Evolutionary conservation across 2,888 invertebrate genomes (phyloP), one percentile per base, ranked within the genome.

Genomic region (Toxonevra muliebris): DNA sequence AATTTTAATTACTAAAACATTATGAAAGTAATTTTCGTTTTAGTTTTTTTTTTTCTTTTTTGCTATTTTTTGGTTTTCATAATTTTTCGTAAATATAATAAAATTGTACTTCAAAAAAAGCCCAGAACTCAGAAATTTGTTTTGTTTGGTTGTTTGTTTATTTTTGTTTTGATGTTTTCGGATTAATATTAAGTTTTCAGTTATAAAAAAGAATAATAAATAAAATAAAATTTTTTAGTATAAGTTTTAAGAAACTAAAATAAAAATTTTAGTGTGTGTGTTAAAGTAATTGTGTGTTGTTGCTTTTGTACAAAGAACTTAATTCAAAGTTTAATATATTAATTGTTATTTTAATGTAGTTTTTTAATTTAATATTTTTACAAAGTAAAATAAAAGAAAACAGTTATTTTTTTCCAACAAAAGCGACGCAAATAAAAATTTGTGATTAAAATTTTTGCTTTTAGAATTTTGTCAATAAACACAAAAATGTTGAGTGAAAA

Each of bases 111-210:
- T 65, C 65, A 64, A 80, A 82, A 81, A 82, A 78, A 81, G 82
- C 81, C 82, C 81, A 82, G 80, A 82, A 82, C 82, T 82, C 79
- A 76, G 79, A 82, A 82, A 79, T 78, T 82, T 79, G 79, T 77
- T 80, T 80, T 80, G 71, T 65, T 71, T 76, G 73, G 65, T 67
- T 57, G 40, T 50, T 50, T 63, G n/a, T 53, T n/a, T 57, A 30
- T 57, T 48, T 20, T 50, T 17, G 50, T 45, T 61, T 63, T 68
- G 69, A 69, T 68, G 72, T 65, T 69, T 52, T 19, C 52, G 50
- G 57, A 7, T 30, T 30, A 30, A 30, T 4, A 4, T 30, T 30
- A 4, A 30, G 30, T 30, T 2, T 30, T 30, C 19, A 42, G 55
- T 59, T 54, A 66, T 45, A 68, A 74, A 73, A 69, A 68, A 75